Base-by-base conservation (phyloP, 2,113 vertebrate genomes). In the Tenebrosternarchus preto region DNA sequence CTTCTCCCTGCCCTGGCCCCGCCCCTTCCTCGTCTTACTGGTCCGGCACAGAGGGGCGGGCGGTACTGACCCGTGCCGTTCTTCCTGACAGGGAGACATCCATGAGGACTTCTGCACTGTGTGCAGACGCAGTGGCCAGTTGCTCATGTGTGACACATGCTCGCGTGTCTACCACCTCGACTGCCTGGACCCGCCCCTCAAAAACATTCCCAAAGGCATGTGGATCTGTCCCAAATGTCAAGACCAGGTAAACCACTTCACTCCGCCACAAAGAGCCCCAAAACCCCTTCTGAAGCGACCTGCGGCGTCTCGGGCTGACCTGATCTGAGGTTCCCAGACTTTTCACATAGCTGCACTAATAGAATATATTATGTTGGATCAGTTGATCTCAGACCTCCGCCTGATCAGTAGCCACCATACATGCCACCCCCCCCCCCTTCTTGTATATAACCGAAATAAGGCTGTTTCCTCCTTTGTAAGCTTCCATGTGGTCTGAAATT, bases 211-310 rank as follows among this genome's bases (percentile, higher is more conserved):
- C 89, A 99, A 98, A 96, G 98, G 98, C 96, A 99, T 99, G 98
- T 99, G 98, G 98, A 99, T 99, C 94, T 99, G 98, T 94, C 98
- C 98, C 91, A 96, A 98, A 92, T 99, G 98, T 95, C 97, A 98
- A 95, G 97, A 99, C 92, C 96, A 99, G 98, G 98, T 99, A 97
- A 93, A 89, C 68, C 68, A 76, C 71, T 85, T 80, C 78, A 80
- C 63, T 80, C 53, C 59, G 50, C 76, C 69, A 85, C 67, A 71
- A 78, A 55, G 33, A 66, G 67, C 53, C 73, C 73, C 64, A 61
- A 71, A 24, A 53, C 73, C 56, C n/a, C n/a, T n/a, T n/a, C 31
- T 79, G 39, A 76, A 36, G 59, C 76, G 59, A n/a, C 53, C 55
- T 80, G 81, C 85, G 76, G 85, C 78, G 56, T 27, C 66, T 85